A percentile compares a stretch with the other conserved stretches of the same genome.
Conservation (phyloP, 2,797 vertebrate species). For the Ambastaia sidthimunki region DNA sequence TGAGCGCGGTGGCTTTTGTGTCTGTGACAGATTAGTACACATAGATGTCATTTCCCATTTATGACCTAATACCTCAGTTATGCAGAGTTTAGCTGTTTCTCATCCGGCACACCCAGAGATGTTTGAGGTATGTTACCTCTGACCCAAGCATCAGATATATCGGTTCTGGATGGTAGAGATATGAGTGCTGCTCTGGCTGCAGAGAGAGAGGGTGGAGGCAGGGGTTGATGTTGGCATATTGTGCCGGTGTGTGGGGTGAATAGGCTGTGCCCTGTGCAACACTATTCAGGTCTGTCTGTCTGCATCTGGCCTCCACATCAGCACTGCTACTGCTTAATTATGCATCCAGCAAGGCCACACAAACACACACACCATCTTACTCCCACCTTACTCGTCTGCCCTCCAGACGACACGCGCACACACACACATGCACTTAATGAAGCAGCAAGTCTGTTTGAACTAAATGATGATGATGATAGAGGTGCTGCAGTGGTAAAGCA, state of each 20-base stretch:
- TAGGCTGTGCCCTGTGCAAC: constrained; percentile 33
- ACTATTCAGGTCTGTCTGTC: constrained; percentile 14
- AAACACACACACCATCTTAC: constrained; percentile 49
- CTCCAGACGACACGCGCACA: constrained; percentile 4
- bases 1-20: constrained; percentile 29
- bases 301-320: constrained; percentile 40
- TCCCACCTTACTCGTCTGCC: constrained; percentile 48
- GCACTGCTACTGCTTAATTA: constrained; percentile 73
- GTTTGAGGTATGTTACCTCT: constrained; percentile 22
- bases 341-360: constrained; percentile 63
- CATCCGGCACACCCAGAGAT: constrained; percentile 1
- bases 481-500: constrained; percentile 21
- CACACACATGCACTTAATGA: constrained; percentile 42
- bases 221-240: constrained; percentile 37
- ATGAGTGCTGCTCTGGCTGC: constrained; percentile 1
- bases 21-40: not conserved
- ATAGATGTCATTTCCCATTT: constrained; percentile 19
- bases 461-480: not conserved
- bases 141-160: not conserved
- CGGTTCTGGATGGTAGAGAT: not conserved
- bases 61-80: constrained; percentile 31
- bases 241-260: constrained; percentile 23
- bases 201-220: constrained; percentile 21
- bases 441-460: constrained; percentile 25
- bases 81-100: constrained; percentile 35